Percentiles rank a stretch among this genome's conserved stretches.
Evolutionary conservation across 2,888 invertebrate genomes (phyloP).

Genomic region (Phyto melanocephala): DNA sequence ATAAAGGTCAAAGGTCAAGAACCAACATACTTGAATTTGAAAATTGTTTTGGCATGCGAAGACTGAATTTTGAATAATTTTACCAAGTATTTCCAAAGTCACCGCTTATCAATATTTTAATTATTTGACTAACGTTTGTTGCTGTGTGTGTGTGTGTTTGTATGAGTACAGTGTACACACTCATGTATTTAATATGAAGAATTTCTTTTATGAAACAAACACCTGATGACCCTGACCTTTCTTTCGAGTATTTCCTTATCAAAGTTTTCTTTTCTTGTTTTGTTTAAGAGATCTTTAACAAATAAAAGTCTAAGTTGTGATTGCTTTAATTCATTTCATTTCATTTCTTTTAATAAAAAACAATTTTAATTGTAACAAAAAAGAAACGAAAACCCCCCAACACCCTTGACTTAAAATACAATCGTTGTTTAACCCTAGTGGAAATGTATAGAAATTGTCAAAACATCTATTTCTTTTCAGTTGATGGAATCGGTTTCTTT

Average conservation of each 20-base stretch:
- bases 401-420: not conserved
- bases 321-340: constrained; percentile 26
- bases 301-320: constrained; percentile 6
- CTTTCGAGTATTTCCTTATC: not conserved
- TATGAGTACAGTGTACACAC: too few species aligned
- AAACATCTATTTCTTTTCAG: too few species aligned
- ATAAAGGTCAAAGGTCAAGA: too few species aligned
- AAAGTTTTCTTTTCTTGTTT: not conserved
- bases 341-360: not conserved
- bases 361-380: constrained; percentile 16
- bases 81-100: too few species aligned
- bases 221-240: constrained; percentile 54
- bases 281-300: not conserved
- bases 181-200: not conserved
- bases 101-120: not conserved
- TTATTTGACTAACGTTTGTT: not conserved
- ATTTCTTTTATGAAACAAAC: not conserved
- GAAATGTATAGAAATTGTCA: too few species aligned
- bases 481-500: too few species aligned
- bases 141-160: too few species aligned
- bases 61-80: too few species aligned
- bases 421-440: not conserved
- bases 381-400: not conserved
- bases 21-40: too few species aligned
- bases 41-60: too few species aligned